phyloP scores from a whole-genome alignment of 2,888 invertebrate genomes.

The Ischnura elegans region DNA sequence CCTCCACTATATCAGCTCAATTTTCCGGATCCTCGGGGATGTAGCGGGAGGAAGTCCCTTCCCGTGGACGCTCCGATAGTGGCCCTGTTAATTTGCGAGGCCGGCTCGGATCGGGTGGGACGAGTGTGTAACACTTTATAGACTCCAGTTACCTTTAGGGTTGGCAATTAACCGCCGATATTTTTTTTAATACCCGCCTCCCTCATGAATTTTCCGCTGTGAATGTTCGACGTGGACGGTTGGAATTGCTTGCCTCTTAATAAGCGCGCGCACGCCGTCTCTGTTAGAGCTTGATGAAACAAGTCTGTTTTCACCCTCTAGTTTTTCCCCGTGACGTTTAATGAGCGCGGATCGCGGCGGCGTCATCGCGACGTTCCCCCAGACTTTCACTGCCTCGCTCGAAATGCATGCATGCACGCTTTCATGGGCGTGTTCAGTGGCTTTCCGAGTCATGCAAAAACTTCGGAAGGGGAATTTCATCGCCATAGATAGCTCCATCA shows the following conservation, averaged over 20 bases:
- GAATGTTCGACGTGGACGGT: not conserved
- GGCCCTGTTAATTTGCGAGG: not conserved
- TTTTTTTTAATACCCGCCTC: not conserved
- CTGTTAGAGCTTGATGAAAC: not conserved
- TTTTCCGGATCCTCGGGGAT: not conserved
- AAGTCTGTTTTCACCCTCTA: not conserved
- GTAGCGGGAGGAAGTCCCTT: too few relatives aligned
- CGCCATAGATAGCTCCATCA: not conserved
- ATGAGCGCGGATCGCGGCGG: not conserved
- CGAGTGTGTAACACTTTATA: not conserved
- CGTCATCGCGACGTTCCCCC: not conserved
- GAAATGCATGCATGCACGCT: slow-evolving; percentile 4
- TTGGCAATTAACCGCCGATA: not conserved
- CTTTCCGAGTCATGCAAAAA: not conserved
- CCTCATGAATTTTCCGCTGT: not conserved
- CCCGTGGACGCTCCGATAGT: not conserved
- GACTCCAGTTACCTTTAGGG: not conserved
- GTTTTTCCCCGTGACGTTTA: not conserved
- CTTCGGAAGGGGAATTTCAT: slow-evolving; percentile 22
- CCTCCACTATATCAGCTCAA: not conserved
- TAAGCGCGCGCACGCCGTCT: not conserved
- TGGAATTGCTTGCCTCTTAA: not conserved
- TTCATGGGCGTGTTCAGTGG: not conserved
- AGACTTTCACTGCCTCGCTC: slow-evolving; percentile 10
- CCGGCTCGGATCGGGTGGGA: not conserved